Percentiles rank a stretch among this genome's conserved stretches.
Evolutionary conservation across 2,797 vertebrate species (phyloP).

Genomic region (Odontamblyopus rebecca): DNA sequence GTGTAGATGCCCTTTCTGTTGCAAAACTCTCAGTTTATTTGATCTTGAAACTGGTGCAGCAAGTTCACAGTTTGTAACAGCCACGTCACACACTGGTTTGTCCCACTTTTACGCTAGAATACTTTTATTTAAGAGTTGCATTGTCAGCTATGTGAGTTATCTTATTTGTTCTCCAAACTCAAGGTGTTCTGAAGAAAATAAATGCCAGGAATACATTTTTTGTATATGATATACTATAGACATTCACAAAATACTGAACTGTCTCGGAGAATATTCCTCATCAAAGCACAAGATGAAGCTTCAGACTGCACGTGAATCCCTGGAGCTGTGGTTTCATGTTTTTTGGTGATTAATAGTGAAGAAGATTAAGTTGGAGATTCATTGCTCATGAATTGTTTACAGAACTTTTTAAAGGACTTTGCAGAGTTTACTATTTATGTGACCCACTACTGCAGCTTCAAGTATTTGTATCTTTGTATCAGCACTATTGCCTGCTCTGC

Average conservation of each 20-base stretch:
- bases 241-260: not conserved
- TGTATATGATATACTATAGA: not conserved
- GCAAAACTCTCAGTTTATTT: not conserved
- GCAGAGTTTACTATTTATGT: constrained; percentile 36
- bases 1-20: not conserved
- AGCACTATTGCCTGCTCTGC: constrained; percentile 23
- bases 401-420: constrained; percentile 10
- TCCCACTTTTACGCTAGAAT: not conserved
- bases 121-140: not conserved
- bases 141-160: not conserved
- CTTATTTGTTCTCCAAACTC: not conserved
- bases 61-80: not conserved
- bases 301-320: not conserved
- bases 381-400: constrained; percentile 25
- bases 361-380: constrained; percentile 22
- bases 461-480: constrained; percentile 22
- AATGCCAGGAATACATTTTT: not conserved
- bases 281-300: not conserved
- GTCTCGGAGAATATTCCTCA: not conserved
- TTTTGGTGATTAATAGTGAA: constrained; percentile 26
- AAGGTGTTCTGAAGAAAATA: not conserved
- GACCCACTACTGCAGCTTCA: constrained; percentile 52
- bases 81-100: not conserved
- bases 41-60: not conserved
- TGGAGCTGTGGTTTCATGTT: constrained; percentile 6